phyloP scores from a whole-genome alignment of 2,888 invertebrate species.

The Macrophya alboannulata region DNA sequence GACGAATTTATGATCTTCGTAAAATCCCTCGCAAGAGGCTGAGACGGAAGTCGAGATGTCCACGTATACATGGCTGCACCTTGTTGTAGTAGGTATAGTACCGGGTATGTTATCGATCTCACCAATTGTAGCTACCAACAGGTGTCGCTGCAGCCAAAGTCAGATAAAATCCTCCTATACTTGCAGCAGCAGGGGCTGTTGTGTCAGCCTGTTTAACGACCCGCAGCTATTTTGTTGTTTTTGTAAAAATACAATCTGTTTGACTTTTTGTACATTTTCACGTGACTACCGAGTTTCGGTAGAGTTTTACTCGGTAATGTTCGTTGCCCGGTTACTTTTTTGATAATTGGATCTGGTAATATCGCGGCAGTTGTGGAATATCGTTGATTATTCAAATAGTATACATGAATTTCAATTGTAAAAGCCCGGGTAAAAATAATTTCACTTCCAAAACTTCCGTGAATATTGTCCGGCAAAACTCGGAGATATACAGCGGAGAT shows the following conservation, averaged over 20 bases:
- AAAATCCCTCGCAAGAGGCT: background rate
- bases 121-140: constrained; percentile 38
- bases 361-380: no score
- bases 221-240: constrained; percentile 11
- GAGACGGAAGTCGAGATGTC: background rate
- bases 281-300: background rate
- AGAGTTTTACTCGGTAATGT: background rate
- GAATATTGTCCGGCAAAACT: background rate
- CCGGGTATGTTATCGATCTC: constrained; percentile 39
- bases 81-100: background rate
- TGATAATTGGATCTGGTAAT: background rate
- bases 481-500: no score
- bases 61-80: constrained; percentile 5
- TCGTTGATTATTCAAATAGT: no score
- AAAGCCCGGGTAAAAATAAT: background rate
- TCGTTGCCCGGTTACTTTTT: background rate
- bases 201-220: constrained; percentile 12
- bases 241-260: background rate
- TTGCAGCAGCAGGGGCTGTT: background rate
- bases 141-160: constrained; percentile 47
- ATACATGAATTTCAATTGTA: background rate
- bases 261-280: background rate
- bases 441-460: background rate
- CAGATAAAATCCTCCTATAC: constrained; percentile 21
- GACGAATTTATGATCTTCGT: constrained; percentile 10